phyloP scores from a whole-genome alignment of 1,140 invertebrate species.

The Drosophila littoralis region DNA sequence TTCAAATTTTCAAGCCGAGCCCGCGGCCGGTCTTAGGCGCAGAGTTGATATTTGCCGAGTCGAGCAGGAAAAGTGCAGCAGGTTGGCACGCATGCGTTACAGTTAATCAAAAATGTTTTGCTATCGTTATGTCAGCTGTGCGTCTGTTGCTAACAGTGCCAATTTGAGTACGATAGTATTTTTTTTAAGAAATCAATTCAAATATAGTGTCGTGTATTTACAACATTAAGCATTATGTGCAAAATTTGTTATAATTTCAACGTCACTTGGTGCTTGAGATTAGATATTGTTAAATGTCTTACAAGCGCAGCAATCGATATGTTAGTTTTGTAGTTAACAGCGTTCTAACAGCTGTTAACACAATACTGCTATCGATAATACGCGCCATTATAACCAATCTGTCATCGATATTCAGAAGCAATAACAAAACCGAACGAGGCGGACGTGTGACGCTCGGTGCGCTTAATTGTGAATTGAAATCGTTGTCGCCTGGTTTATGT shows the following conservation, averaged over 20 bases:
- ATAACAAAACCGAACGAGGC: constrained; percentile 49
- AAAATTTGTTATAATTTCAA: too few species aligned
- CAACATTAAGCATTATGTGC: background rate
- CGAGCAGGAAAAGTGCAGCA: constrained; percentile 6
- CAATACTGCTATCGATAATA: constrained; percentile 25
- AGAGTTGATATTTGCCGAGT: constrained; percentile 20
- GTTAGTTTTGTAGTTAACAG: constrained; percentile 5
- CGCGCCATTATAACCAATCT: constrained; percentile 25
- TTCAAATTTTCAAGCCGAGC: constrained; percentile 26
- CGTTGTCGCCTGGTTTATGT: constrained; percentile 37
- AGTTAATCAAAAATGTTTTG: constrained; percentile 4
- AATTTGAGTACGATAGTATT: constrained; percentile 6
- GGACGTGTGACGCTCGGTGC: constrained; percentile 51
- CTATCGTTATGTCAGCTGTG: constrained; percentile 21
- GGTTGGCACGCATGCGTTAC: constrained; percentile 48
- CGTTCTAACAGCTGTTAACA: constrained; percentile 27
- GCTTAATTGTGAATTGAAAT: constrained; percentile 46
- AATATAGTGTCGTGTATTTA: background rate
- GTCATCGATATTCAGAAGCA: constrained; percentile 46
- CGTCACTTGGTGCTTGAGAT: background rate
- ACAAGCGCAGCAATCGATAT: background rate
- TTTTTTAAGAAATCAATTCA: background rate
- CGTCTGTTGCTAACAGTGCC: constrained; percentile 17
- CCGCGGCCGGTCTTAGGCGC: constrained; percentile 7
- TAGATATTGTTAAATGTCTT: background rate